Evolutionary conservation across 2,113 vertebrate species (phyloP), one percentile per base, ranked within the genome.

Genomic region (Gallinago media): DNA sequence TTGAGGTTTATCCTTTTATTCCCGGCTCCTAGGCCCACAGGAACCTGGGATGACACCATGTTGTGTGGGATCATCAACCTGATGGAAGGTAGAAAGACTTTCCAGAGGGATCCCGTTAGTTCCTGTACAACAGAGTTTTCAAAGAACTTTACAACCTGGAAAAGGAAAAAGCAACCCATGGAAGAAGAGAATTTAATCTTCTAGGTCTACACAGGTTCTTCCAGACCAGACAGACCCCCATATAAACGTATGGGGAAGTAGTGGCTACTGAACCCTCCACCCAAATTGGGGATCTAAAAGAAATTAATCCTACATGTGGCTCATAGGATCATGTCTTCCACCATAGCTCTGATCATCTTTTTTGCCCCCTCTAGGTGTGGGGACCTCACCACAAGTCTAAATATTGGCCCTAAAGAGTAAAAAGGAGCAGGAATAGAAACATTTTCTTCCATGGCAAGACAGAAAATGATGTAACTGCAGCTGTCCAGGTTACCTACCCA

Each of bases 351-450:
- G 12, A 40, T 47, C 11, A 46, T 32, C 13, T 21, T 46, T 61
- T 13, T 19, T 19, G 12, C 29, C 7, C 15, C 50, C 19, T 40
- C 44, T 29, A 47, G 22, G 36, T 38, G 5, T 6, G 26, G 38
- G 62, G 34, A 92, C 23, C 62, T 89, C 26, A 12, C 12, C 20
- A 2, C 2, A 10, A 36, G 5, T 18, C 34, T n/a, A 55, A 73
- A 18, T 55, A 59, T 8, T n/a, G 34, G 13, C 49, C 68, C 8
- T 15, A 22, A 6, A 90, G 79, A 82, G 47, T 15, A 22, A 6
- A 90, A 82, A 82, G 52, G 1, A 55, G 82, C 52, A 90, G 61
- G 81, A 92, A 89, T 9, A 67, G 52, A 83, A 90, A 90, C 25
- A 22, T 92, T 81, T 89, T 81, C 59, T 74, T 70, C 56, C 46